These are phyloP conservation scores for Peromyscus polionotus DNA, from an alignment of 2,113 vertebrate genomes.

Conservation along the genomic window DNA sequence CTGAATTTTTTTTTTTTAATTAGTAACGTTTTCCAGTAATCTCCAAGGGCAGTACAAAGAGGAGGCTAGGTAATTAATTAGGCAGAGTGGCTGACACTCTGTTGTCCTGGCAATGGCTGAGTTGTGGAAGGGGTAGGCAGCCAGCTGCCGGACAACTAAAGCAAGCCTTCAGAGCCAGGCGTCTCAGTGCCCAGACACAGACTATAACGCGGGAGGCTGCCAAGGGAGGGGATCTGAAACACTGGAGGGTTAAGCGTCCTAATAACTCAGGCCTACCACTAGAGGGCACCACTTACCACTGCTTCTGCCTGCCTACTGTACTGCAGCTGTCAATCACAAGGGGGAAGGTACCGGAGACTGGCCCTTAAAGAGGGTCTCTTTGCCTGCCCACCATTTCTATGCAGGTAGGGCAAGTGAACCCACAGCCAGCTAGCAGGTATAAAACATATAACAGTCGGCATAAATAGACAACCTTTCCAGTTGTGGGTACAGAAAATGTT, in stretches of 20 bases:
- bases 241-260: neutral
- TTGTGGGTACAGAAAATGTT: neutral
- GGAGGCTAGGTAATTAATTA: neutral
- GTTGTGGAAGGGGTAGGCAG: neutral
- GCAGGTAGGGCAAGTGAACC: neutral
- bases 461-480: neutral
- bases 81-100: neutral
- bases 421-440: neutral
- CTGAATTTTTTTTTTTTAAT: neutral
- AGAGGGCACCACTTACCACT: neutral
- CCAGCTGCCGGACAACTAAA: no score
- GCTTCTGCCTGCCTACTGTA: neutral
- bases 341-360: neutral
- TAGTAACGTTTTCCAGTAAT: neutral
- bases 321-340: no score
- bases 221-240: neutral
- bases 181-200: neutral
- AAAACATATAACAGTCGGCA: neutral
- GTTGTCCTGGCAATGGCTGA: neutral
- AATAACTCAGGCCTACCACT: neutral
- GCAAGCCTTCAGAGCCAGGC: neutral
- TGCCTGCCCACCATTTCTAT: neutral
- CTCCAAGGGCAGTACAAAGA: conserved; percentile 36
- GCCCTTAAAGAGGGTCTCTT: neutral
- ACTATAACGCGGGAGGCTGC: neutral